Percentiles rank a stretch among this genome's conserved stretches.
phyloP scores from a whole-genome alignment of 2,888 invertebrate species.

The Synanthedon myopaeformis region DNA sequence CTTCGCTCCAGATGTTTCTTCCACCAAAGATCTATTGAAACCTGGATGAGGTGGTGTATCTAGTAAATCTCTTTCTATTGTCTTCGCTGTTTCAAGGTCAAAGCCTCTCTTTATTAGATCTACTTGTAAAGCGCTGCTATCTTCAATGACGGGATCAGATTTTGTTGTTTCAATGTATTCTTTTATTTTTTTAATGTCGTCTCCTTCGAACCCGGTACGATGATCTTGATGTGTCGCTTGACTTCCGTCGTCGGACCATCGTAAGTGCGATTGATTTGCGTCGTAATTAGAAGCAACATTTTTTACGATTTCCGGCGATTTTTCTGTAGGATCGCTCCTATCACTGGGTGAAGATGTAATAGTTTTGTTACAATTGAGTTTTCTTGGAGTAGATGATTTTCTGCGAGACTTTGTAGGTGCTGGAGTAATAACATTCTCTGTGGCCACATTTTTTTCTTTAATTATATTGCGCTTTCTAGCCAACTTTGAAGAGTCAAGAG shows the following conservation, averaged over 20 bases:
- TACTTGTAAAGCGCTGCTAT: conserved; percentile 31
- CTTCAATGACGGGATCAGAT: conserved; percentile 9
- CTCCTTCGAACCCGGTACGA: conserved; percentile 25
- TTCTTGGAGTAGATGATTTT: conserved; percentile 63
- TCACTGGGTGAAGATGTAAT: conserved; percentile 29
- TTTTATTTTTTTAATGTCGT: conserved; percentile 52
- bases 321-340: conserved; percentile 33
- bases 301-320: conserved; percentile 11
- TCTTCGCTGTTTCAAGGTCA: conserved; percentile 56
- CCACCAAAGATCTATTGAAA: conserved; percentile 3
- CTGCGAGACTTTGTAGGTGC: conserved; percentile 53
- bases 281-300: conserved; percentile 20
- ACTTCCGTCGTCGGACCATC: conserved; percentile 56
- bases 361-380: conserved; percentile 49
- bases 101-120: conserved; percentile 56
- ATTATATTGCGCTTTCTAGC: conserved; percentile 11
- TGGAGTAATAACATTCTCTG: conserved; percentile 13
- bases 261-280: conserved; percentile 36
- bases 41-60: conserved; percentile 25
- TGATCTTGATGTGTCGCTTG: conserved; percentile 24
- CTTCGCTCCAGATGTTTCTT: conserved; percentile 10
- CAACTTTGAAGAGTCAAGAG: conserved; percentile 11
- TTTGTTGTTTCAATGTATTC: conserved; percentile 39
- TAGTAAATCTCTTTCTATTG: conserved; percentile 54
- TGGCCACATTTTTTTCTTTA: conserved; percentile 25